These are phyloP conservation scores for Puma concolor DNA, from an alignment of 2,113 vertebrate species.

Conservation along the genomic window DNA sequence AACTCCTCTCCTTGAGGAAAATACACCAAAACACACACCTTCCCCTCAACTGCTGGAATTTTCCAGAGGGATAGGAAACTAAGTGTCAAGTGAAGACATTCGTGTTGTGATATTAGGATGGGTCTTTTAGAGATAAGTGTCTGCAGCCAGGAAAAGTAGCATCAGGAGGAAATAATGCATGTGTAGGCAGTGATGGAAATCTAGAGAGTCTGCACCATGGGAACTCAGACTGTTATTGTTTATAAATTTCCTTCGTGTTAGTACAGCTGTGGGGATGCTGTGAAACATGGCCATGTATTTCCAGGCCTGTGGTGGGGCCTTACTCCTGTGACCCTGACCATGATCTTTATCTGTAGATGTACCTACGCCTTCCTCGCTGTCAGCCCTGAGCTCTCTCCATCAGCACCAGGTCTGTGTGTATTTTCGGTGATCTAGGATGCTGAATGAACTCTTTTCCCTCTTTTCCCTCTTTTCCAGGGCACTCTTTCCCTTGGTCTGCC, in stretches of 20 bases:
- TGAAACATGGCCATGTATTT: not conserved
- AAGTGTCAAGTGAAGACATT: conserved; percentile 53
- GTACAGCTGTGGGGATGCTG: not conserved
- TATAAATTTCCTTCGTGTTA: not conserved
- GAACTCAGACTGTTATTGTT: not conserved
- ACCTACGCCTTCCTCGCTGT: accelerated
- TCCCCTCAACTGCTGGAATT: not conserved
- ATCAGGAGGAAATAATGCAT: conserved; percentile 43
- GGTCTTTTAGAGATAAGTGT: conserved; percentile 55
- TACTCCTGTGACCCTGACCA: accelerated
- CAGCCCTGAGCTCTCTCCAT: not conserved
- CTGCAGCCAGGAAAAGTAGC: conserved; percentile 68
- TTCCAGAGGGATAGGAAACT: conserved; percentile 68
- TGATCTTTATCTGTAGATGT: accelerated
- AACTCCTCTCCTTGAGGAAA: conserved; percentile 23
- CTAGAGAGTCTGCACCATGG: not conserved
- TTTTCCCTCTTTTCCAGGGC: not conserved
- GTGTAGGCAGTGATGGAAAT: not conserved
- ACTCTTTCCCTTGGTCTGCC: accelerated
- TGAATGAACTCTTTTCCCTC: not conserved
- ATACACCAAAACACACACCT: not conserved
- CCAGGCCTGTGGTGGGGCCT: accelerated
- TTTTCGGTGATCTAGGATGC: not conserved
- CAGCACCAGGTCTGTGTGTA: not conserved
- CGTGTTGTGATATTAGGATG: conserved; percentile 64